phyloP scores from a whole-genome alignment of 2,113 vertebrate genomes.

The Hemicordylus capensis region DNA sequence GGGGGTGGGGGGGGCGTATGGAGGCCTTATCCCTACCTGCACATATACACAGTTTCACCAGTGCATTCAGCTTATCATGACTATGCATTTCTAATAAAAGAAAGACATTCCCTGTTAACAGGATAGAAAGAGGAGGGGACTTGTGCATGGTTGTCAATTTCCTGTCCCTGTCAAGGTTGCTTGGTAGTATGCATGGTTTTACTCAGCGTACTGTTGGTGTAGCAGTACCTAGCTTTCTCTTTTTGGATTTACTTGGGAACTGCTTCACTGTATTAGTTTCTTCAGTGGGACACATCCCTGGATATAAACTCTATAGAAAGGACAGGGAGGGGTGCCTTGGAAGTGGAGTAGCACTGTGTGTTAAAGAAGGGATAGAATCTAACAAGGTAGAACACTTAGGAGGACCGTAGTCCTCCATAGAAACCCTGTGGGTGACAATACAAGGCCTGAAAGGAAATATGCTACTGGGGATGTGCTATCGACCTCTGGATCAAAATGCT shows the following conservation, averaged over 20 bases:
- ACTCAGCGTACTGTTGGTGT: not conserved
- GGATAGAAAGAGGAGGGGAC: not conserved
- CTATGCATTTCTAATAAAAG: not conserved
- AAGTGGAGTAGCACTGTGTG: too few relatives aligned
- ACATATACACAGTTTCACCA: not conserved
- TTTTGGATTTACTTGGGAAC: not conserved
- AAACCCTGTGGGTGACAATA: too few relatives aligned
- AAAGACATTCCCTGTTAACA: not conserved
- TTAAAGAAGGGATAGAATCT: too few relatives aligned
- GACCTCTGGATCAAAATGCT: too few relatives aligned
- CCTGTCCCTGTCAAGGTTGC: not conserved
- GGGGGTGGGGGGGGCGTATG: too few relatives aligned
- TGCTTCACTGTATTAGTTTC: not conserved
- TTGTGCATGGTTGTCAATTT: not conserved
- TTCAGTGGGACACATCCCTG: too few relatives aligned
- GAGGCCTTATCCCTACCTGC: not conserved
- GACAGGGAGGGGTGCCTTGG: too few relatives aligned
- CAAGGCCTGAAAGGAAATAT: too few relatives aligned
- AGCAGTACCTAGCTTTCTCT: not conserved
- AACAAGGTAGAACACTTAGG: too few relatives aligned
- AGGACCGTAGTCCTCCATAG: too few relatives aligned
- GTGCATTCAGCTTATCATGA: not conserved
- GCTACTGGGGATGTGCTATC: too few relatives aligned
- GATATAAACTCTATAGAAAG: too few relatives aligned
- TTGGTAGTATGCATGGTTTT: not conserved